These are phyloP conservation scores for Andrena dorsata DNA, from an alignment of 2,888 invertebrate species.

Conservation along the genomic window DNA sequence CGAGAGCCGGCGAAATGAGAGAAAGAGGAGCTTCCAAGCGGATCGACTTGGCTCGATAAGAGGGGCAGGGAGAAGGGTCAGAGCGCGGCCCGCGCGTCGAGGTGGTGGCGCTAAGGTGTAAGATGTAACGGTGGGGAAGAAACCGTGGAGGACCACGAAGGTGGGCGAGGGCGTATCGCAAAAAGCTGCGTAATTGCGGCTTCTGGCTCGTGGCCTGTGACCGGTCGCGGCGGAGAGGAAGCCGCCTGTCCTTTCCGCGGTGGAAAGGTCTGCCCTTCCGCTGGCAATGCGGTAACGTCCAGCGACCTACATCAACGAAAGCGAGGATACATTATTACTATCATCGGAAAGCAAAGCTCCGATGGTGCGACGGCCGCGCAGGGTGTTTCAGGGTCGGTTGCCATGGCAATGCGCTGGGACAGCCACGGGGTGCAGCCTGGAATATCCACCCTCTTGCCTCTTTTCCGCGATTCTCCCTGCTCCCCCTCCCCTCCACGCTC, in stretches of 20 bases:
- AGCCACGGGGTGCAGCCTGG: constrained; percentile 75
- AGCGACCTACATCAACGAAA: constrained; percentile 82
- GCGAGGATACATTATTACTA: constrained; percentile 82
- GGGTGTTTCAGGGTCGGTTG: constrained; percentile 83
- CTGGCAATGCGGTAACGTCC: constrained; percentile 57
- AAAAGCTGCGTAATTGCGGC: constrained; percentile 8
- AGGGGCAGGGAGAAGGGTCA: too few species aligned
- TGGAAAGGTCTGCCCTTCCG: constrained; percentile 12
- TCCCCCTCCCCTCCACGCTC: constrained; percentile 5
- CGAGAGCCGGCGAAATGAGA: too few species aligned
- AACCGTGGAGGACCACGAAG: not conserved
- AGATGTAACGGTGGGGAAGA: too few species aligned
- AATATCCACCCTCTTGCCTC: constrained; percentile 74
- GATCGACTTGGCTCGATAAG: too few species aligned
- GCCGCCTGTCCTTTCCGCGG: too few species aligned
- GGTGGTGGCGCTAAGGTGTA: too few species aligned
- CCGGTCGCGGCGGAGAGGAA: not conserved
- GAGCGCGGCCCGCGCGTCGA: too few species aligned
- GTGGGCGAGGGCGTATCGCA: not conserved
- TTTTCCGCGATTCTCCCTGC: constrained; percentile 69
- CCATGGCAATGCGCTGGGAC: constrained; percentile 80
- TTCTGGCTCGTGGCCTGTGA: not conserved
- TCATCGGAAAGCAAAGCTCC: constrained; percentile 83
- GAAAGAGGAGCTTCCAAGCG: too few species aligned
- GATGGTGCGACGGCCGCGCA: constrained; percentile 79